Evolutionary conservation across 2,797 vertebrate species (phyloP).

Genomic region (Nasua narica): DNA sequence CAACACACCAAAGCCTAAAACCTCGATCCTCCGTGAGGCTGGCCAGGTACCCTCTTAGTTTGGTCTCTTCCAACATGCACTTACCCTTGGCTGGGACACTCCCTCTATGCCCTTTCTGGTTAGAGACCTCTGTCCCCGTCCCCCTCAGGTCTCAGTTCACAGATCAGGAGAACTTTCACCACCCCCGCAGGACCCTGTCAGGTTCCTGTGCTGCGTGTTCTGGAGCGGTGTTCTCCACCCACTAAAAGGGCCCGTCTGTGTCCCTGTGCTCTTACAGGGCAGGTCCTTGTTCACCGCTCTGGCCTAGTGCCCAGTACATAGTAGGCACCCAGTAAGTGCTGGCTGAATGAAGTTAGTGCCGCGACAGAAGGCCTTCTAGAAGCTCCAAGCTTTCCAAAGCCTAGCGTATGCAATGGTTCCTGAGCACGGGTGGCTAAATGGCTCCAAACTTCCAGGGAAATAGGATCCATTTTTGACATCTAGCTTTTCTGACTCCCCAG

Average conservation of each 20-base stretch:
- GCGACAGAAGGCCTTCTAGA: not conserved
- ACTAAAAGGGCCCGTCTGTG: not conserved
- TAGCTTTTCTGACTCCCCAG: not conserved
- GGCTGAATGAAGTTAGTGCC: not conserved
- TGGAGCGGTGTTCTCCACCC: not conserved
- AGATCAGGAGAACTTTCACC: not conserved
- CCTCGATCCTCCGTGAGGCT: rapidly evolving
- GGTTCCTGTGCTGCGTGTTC: not conserved
- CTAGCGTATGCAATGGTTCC: not conserved
- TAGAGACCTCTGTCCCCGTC: not conserved
- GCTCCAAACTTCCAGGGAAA: not conserved
- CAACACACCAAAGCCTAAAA: not conserved
- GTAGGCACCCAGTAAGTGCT: not conserved
- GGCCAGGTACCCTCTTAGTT: not conserved
- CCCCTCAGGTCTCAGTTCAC: not conserved
- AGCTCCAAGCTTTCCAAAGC: not conserved
- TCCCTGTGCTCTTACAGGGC: not conserved
- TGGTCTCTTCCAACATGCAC: not conserved
- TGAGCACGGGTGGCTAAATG: not conserved
- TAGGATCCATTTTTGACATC: not conserved
- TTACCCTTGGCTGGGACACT: not conserved
- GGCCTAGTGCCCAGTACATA: not conserved
- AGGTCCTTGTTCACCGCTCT: not conserved
- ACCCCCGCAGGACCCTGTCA: not conserved
- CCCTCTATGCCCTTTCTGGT: not conserved